Base-by-base conservation (phyloP, 2,113 vertebrate species). In the Colius striatus region DNA sequence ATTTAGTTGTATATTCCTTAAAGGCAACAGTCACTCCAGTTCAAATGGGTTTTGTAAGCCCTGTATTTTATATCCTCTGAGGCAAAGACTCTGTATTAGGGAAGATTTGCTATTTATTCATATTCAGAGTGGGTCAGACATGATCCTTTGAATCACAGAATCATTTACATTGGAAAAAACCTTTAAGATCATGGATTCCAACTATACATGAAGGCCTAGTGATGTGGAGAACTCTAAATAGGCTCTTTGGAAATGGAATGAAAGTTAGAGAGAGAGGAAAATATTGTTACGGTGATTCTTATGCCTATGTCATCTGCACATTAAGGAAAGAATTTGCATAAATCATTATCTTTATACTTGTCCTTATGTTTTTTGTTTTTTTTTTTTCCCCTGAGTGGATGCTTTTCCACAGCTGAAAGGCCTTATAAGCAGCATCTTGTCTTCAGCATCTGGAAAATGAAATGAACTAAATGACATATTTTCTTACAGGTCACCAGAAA, bases 191-290 rank as follows among this genome's bases (percentile, higher is more conserved):
- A 23, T 14, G 8, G 19, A 60, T 11, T 57, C 45, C 55, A 90
- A 41, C 6, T 0, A 0, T 23, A 36, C 6, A 1, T 32, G 30
- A 84, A 55, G 19, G 13, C 20, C 84, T 25, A 72, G 11, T 32
- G 14, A 22, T 61, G 36, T 6, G 11, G 16, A 36, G 11, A 29
- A 41, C 16, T 45, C n/a, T 87, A 62, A 57, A 62, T 1, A 50
- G 9, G 11, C 71, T 16, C 3, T 26, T 15, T 74, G 38, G 53
- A 63, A 89, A 86, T 36, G 2, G 32, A 47, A 55, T 29, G 16
- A 60, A 78, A 41, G n/a, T 73, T 74, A 36, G 55, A 67, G 29
- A 8, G 10, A 34, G 5, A 60, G 1, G 5, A 32, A 94, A 60
- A 74, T 60, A 9, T 4, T 12, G 21, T 41, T 27, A 5, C 38